Base-by-base conservation (phyloP, 2,797 vertebrate genomes). In the Crotalus adamanteus region DNA sequence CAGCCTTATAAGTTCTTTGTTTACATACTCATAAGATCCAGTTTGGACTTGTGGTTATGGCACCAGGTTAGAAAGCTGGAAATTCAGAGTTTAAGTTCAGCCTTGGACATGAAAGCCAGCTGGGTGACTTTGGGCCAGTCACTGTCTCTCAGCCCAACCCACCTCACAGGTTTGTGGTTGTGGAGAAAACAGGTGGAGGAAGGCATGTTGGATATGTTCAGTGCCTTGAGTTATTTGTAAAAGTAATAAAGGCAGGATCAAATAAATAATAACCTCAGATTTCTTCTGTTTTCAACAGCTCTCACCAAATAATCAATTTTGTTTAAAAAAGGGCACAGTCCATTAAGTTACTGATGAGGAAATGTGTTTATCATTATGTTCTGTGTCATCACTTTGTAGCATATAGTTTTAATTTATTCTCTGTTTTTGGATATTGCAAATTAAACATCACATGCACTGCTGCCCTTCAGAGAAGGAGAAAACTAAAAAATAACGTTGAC, bases 351-450 rank as follows among this genome's bases (percentile, higher is more conserved):
- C 16, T 78, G 26, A 61, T 37, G 85, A 31, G 73, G 60, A 18
- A 8, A 51, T 78, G 16, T 56, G 51, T 83, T 94, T 8, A 95
- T 73, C 31, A 42, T 61, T 92, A 25, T 92, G 87, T 90, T 90
- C 9, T 93, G 56, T 86, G 56, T 42, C 51, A 94, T 94, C 91
- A 86, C n/a, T 91, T 88, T 59, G 51, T 94, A 94, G 92, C 59
- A 88, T 28, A 90, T 57, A 73, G 87, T 93, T 92, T 69, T 95
- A 6, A 90, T 92, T 90, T 14, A 91, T 60, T 92, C 61, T 90
- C 89, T 94, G 14, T 95, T 91, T 57, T 78, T 78, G 63, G 93
- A 56, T 91, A 93, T 94, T 93, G 65, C 61, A 73, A 95, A 95
- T 89, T 91, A 94, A 90, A 87, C 0, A 2, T 16, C 90, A 88